Evolutionary conservation across 2,797 vertebrate genomes (phyloP).

Genomic region (Rhyacichthys aspro): DNA sequence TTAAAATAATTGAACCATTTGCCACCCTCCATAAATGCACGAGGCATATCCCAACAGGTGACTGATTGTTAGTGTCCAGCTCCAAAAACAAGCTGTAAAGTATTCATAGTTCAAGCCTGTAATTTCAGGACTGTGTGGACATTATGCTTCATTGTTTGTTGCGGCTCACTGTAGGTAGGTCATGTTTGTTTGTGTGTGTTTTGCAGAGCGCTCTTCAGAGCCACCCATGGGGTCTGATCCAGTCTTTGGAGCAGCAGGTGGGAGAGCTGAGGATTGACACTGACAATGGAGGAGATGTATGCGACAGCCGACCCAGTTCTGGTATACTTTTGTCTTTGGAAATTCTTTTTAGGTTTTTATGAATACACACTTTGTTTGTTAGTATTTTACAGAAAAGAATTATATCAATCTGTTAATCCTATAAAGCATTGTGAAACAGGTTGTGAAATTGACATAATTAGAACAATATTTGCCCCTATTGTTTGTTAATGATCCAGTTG

Average conservation of each 20-base stretch:
- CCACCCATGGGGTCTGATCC: conserved; percentile 82
- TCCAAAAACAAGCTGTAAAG: conserved; percentile 17
- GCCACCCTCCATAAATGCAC: background rate
- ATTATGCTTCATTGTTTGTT: conserved; percentile 33
- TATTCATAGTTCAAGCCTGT: conserved; percentile 24
- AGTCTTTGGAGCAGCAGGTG: conserved; percentile 87
- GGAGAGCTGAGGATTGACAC: conserved; percentile 82
- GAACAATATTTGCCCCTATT: background rate
- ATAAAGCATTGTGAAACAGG: background rate
- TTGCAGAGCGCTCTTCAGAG: conserved; percentile 80
- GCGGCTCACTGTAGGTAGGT: conserved; percentile 1
- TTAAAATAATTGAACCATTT: too few relatives aligned
- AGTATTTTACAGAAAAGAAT: background rate
- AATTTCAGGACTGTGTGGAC: conserved; percentile 29
- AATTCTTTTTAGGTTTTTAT: too few relatives aligned
- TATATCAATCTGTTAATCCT: background rate
- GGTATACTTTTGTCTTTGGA: conserved; percentile 64
- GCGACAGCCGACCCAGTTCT: conserved; percentile 80
- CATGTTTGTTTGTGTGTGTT: conserved; percentile 33
- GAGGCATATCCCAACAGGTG: background rate
- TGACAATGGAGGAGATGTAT: conserved; percentile 46
- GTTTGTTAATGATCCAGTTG: conserved; percentile 41
- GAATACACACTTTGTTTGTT: too few relatives aligned
- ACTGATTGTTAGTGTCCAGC: conserved; percentile 18
- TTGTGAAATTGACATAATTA: background rate